A percentile compares a stretch with the other conserved stretches of the same genome.
Conservation (phyloP, 2,888 invertebrate species). For the Diplolepis rosae region DNA sequence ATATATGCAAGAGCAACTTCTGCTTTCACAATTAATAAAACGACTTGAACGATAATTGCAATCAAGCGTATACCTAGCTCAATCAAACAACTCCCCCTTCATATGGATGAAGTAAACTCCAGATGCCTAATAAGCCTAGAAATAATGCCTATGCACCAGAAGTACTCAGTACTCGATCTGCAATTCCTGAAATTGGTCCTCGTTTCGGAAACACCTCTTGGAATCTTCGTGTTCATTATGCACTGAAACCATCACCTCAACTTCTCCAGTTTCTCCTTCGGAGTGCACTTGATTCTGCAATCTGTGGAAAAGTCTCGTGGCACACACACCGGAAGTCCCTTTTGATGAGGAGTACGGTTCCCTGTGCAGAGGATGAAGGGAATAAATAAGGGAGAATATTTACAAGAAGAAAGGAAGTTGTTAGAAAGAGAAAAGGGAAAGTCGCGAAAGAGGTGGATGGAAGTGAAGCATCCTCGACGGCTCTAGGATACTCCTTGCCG, state of each 20-base stretch:
- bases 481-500: conserved; percentile 70
- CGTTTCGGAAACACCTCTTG: conserved; percentile 24
- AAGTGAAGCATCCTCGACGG: conserved; percentile 71
- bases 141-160: conserved; percentile 3
- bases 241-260: conserved; percentile 28
- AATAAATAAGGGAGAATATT: conserved; percentile 47
- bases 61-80: background rate
- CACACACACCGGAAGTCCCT: conserved; percentile 44
- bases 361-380: conserved; percentile 52
- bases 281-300: conserved; percentile 69
- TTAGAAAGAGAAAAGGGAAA: too few relatives aligned
- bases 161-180: background rate
- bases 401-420: too few relatives aligned
- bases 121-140: conserved; percentile 4
- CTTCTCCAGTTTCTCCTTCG: conserved; percentile 43
- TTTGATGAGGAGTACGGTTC: conserved; percentile 35
- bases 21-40: background rate
- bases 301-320: conserved; percentile 61
- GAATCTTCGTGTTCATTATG: conserved; percentile 39
- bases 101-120: background rate
- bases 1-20: too few relatives aligned
- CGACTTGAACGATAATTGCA: background rate
- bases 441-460: conserved; percentile 62
- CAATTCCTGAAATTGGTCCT: conserved; percentile 16
- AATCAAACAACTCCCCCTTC: background rate